These are phyloP conservation scores for Coptodon rendalli DNA, from an alignment of 2,113 vertebrate species.

Conservation along the genomic window DNA sequence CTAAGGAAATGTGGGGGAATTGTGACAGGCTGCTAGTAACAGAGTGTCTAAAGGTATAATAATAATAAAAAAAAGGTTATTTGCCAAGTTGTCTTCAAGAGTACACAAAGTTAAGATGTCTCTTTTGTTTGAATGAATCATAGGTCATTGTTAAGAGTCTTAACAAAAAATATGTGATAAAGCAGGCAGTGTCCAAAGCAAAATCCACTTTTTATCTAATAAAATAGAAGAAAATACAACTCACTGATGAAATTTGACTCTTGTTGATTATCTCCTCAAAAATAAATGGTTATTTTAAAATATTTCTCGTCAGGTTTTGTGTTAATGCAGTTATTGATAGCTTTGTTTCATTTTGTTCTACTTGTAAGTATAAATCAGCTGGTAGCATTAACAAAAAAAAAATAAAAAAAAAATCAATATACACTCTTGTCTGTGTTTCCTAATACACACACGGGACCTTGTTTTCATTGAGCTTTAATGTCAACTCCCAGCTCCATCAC, in stretches of 20 bases:
- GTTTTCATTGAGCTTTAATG: slow-evolving; percentile 15
- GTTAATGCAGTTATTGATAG: background rate
- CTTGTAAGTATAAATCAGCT: background rate
- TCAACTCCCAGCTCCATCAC: background rate
- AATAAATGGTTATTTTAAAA: background rate
- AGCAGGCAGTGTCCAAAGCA: background rate
- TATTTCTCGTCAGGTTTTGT: background rate
- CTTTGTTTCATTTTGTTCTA: background rate
- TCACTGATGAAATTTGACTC: background rate
- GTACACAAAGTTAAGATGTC: background rate
- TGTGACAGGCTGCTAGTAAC: background rate
- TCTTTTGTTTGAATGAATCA: background rate
- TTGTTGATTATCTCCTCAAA: background rate
- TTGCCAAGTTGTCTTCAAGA: background rate
- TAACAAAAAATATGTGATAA: background rate
- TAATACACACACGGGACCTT: background rate
- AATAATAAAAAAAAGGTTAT: background rate
- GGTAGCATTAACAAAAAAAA: background rate
- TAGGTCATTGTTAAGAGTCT: background rate
- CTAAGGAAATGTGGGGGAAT: background rate
- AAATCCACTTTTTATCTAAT: background rate
- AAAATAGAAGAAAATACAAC: background rate
- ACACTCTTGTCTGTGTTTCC: background rate
- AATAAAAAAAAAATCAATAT: background rate
- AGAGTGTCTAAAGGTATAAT: background rate